Conservation (phyloP, 2,113 vertebrate genomes). For the Ovis canadensis region DNA sequence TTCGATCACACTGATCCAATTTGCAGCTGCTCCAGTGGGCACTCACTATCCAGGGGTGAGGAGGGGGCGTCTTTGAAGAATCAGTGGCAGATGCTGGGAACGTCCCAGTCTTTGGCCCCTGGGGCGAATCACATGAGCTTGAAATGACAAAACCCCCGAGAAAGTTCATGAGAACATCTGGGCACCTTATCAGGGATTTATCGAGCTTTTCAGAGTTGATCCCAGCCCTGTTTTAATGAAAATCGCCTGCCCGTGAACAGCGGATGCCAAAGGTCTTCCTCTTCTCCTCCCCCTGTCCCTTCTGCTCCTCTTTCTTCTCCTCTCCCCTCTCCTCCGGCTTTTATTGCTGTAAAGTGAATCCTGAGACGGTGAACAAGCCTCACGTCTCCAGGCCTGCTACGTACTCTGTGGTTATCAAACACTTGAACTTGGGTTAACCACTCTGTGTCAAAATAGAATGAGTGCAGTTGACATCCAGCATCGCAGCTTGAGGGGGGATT, state of each 20-base stretch:
- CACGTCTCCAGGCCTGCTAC: conserved; percentile 20
- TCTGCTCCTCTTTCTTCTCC: neutral
- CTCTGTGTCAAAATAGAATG: conserved; percentile 27
- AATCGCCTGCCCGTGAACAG: conserved; percentile 77
- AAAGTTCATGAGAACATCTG: conserved; percentile 82
- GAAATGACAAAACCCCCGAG: conserved; percentile 74
- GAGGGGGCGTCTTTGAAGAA: conserved; percentile 75
- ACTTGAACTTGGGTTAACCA: conserved; percentile 32
- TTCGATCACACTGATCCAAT: conserved; percentile 74
- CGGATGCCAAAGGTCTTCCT: conserved; percentile 57
- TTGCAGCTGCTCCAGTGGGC: conserved; percentile 69
- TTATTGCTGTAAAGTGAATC: conserved; percentile 27
- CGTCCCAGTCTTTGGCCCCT: conserved; percentile 73
- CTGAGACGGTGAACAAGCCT: conserved; percentile 47
- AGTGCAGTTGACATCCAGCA: neutral
- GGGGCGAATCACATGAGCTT: conserved; percentile 77
- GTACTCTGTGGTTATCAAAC: neutral
- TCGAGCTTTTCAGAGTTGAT: conserved; percentile 77
- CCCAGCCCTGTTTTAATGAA: conserved; percentile 78
- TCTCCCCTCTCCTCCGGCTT: neutral
- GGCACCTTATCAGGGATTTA: conserved; percentile 82
- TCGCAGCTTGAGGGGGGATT: conserved; percentile 20
- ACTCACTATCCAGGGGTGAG: conserved; percentile 66
- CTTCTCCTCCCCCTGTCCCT: neutral
- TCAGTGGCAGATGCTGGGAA: conserved; percentile 76